These are phyloP conservation scores for Salmo trutta DNA, from an alignment of 2,797 vertebrate genomes.

Conservation along the genomic window DNA sequence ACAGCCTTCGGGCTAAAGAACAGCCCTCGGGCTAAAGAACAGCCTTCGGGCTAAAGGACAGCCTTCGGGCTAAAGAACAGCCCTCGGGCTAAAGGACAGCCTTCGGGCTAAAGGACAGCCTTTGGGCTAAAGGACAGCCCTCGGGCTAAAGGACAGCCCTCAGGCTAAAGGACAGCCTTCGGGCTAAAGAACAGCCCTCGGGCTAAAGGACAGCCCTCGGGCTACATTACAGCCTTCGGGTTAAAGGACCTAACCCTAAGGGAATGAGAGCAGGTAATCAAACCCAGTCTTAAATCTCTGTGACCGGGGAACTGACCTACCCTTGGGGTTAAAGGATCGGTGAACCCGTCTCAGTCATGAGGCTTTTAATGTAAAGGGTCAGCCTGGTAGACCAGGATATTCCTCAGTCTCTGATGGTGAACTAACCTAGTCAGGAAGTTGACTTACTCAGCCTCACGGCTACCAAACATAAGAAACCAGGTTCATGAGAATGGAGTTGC, in stretches of 20 bases:
- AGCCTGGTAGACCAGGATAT: background rate
- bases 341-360: conserved; percentile 32
- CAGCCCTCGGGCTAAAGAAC: too few relatives aligned
- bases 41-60: conserved; percentile 49
- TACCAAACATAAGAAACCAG: background rate
- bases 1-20: too few relatives aligned
- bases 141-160: too few relatives aligned
- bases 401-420: background rate
- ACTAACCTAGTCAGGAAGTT: background rate
- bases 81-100: too few relatives aligned
- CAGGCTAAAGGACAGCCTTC: too few relatives aligned
- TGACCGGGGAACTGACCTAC: conserved; percentile 51
- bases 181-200: too few relatives aligned
- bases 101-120: too few relatives aligned
- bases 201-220: conserved; percentile 3
- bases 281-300: conserved; percentile 24
- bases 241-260: conserved; percentile 19
- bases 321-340: conserved; percentile 38
- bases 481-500: background rate
- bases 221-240: too few relatives aligned
- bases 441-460: background rate
- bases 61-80: too few relatives aligned
- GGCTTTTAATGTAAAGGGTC: background rate
- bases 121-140: too few relatives aligned
- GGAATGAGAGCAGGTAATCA: conserved; percentile 46